These are phyloP conservation scores for Scolopax mira DNA, from an alignment of 2,113 vertebrate genomes.

Conservation along the genomic window DNA sequence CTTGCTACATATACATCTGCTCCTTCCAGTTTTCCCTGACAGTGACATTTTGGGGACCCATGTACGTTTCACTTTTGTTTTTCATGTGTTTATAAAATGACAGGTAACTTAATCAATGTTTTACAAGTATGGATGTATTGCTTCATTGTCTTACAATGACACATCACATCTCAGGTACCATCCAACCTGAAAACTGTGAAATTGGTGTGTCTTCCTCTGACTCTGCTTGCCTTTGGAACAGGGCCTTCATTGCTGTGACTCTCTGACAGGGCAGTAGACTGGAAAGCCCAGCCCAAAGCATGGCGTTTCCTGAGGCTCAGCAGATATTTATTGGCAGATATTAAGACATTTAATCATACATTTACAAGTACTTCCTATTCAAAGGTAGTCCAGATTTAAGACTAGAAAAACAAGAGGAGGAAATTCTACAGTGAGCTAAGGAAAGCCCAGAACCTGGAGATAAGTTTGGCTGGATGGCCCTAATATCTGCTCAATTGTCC, in stretches of 20 bases:
- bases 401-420: not conserved
- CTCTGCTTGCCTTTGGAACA: not conserved
- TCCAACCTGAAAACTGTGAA: not conserved
- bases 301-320: not conserved
- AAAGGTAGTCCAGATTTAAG: not conserved
- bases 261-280: not conserved
- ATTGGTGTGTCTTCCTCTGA: not conserved
- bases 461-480: not conserved
- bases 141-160: not conserved
- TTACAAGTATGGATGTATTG: not conserved
- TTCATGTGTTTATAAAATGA: not conserved
- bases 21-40: not conserved
- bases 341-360: not conserved
- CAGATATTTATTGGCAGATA: not conserved
- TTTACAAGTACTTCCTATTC: not conserved
- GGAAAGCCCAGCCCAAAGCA: not conserved
- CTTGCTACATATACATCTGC: not conserved
- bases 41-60: not conserved
- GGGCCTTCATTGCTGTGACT: not conserved
- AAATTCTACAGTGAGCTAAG: not conserved
- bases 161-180: accelerated
- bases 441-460: not conserved
- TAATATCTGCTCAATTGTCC: not conserved
- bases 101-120: not conserved
- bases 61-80: accelerated